Percentiles rank a stretch among this genome's conserved stretches.
phyloP scores from a whole-genome alignment of 2,888 invertebrate species.

The Baronia brevicornis region DNA sequence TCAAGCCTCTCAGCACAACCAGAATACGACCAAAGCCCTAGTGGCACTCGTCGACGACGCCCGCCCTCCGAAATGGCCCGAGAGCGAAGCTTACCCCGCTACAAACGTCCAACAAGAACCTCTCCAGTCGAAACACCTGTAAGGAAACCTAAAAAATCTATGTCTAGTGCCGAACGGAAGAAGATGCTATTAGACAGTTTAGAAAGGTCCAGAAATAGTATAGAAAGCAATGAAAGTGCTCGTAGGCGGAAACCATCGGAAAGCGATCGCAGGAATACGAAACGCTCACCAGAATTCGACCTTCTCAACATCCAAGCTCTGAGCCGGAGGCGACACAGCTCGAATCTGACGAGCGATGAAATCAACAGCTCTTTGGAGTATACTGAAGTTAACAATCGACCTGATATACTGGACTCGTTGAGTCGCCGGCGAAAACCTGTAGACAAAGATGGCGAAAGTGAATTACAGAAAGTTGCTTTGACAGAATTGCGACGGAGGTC shows the following conservation, averaged over 20 bases:
- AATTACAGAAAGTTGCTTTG: conserved; percentile 55
- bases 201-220: conserved; percentile 64
- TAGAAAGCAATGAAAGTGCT: conserved; percentile 61
- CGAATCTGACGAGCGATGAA: conserved; percentile 67
- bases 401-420: conserved; percentile 64
- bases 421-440: conserved; percentile 41
- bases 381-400: conserved; percentile 65
- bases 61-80: conserved; percentile 59
- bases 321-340: conserved; percentile 61
- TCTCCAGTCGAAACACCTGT: conserved; percentile 57
- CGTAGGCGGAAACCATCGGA: conserved; percentile 59
- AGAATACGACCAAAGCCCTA: conserved; percentile 54
- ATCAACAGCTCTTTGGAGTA: conserved; percentile 68
- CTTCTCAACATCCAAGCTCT: conserved; percentile 58
- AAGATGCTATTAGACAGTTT: conserved; percentile 64
- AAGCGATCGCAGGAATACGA: conserved; percentile 51
- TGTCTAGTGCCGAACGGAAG: conserved; percentile 70
- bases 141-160: conserved; percentile 65
- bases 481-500: conserved; percentile 60
- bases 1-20: conserved; percentile 83
- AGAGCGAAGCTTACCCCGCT: conserved; percentile 49
- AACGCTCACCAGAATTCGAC: conserved; percentile 66
- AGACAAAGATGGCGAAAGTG: conserved; percentile 47
- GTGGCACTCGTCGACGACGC: conserved; percentile 47
- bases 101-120: conserved; percentile 52